Conservation (phyloP, 1,140 invertebrate species). For the Drosophila kepulauana region DNA sequence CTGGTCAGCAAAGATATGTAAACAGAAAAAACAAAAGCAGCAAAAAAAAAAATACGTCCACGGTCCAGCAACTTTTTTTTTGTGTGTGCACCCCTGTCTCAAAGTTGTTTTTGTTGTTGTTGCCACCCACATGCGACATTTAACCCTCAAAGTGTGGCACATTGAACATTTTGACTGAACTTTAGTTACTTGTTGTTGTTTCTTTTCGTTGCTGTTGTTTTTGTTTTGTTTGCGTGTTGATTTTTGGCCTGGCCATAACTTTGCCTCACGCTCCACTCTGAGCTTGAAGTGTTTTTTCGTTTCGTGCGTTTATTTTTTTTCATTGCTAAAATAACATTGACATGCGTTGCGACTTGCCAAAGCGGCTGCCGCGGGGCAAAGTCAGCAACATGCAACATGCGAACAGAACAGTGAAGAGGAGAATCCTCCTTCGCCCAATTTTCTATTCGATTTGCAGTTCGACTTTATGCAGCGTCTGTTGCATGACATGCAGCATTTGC, state of each 20-base stretch:
- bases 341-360: conserved; percentile 74
- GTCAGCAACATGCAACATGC: conserved; percentile 8
- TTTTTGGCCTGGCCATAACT: conserved; percentile 74
- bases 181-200: conserved; percentile 25
- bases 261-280: conserved; percentile 11
- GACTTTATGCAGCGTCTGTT: conserved; percentile 73
- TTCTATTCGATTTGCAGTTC: conserved; percentile 75
- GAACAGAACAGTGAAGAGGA: neutral
- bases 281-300: conserved; percentile 39
- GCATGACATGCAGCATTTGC: conserved; percentile 78
- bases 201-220: conserved; percentile 35
- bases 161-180: conserved; percentile 59
- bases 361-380: conserved; percentile 2
- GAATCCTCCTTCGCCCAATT: conserved; percentile 22
- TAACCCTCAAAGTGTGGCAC: conserved; percentile 75
- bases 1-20: conserved; percentile 80
- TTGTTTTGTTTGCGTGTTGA: conserved; percentile 72
- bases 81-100: conserved; percentile 40
- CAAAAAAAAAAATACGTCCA: conserved; percentile 44
- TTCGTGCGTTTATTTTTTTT: conserved; percentile 42
- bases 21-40: conserved; percentile 45
- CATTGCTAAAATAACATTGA: conserved; percentile 79
- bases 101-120: conserved; percentile 3
- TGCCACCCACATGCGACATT: conserved; percentile 69
- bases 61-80: conserved; percentile 63